A percentile compares a stretch with the other conserved stretches of the same genome.
Conservation (phyloP, 1,140 invertebrate species). For the Drosophila sulfurigaster region DNA sequence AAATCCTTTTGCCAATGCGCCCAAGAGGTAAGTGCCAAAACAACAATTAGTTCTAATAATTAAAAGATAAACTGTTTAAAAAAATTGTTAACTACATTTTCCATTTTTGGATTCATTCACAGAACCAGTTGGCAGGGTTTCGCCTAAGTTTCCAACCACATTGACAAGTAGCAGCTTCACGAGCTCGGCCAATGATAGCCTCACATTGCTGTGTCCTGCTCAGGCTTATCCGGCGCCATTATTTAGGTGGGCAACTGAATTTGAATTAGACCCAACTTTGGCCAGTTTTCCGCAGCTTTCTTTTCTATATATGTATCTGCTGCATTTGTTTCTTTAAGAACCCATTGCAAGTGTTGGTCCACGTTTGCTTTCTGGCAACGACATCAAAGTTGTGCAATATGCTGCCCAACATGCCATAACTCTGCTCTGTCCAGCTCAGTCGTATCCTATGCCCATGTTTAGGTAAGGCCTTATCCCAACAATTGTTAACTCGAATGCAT, state of each 20-base stretch:
- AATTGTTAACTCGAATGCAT: not conserved
- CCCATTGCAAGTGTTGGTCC: conserved; percentile 88
- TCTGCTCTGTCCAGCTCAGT: conserved; percentile 91
- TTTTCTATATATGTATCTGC: not conserved
- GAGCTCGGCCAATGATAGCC: conserved; percentile 86
- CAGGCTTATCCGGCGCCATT: conserved; percentile 90
- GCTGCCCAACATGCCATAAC: conserved; percentile 87
- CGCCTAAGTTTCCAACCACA: conserved; percentile 87
- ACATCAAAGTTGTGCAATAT: conserved; percentile 86
- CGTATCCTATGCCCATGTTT: conserved; percentile 88
- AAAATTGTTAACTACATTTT: conserved; percentile 33
- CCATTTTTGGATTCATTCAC: conserved; percentile 62
- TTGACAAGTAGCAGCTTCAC: conserved; percentile 88
- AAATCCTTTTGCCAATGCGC: conserved; percentile 8
- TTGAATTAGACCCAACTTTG: conserved; percentile 84
- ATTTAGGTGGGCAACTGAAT: conserved; percentile 87
- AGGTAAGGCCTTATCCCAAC: conserved; percentile 85
- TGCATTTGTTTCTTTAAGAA: conserved; percentile 52
- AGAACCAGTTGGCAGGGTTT: conserved; percentile 85
- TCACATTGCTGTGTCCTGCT: conserved; percentile 89
- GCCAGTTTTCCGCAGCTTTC: conserved; percentile 43
- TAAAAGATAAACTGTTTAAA: conserved; percentile 9
- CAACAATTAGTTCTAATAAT: conserved; percentile 16
- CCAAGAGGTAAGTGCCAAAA: conserved; percentile 62
- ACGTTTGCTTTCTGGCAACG: conserved; percentile 85